Base-by-base conservation (phyloP, 2,888 invertebrate genomes). In the Hedychridium roseum region DNA sequence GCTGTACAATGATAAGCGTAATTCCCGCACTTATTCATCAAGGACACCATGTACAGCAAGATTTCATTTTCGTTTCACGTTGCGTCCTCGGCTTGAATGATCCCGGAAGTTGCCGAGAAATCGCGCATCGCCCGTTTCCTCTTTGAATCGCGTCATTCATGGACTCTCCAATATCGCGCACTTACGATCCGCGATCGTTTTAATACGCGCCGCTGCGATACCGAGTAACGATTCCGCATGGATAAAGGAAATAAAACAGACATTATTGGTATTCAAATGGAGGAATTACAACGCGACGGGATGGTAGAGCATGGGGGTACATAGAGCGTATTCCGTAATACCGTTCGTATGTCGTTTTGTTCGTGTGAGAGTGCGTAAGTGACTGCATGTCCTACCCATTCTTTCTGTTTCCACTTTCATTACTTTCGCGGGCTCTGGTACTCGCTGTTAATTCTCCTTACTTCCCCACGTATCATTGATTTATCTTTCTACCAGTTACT, bases 211-310 rank as follows among this genome's bases (percentile, higher is more conserved):
- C n/a, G n/a, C n/a, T n/a, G n/a, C n/a, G n/a, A n/a, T n/a, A n/a
- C n/a, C n/a, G n/a, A n/a, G 9, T 23, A 23, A 6, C 5, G 9
- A 6, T 9, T 23, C 23, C 23, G 23, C 23, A 9, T 23, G 23
- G 23, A 23, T 23, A 20, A 12, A 23, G 4, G 23, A 31, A 31
- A 20, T 15, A 49, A 51, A 57, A 61, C 54, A 62, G 45, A 50
- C 60, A 74, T 76, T 78, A 78, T 78, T 78, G 78, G 78, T 78
- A 78, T 78, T 78, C 78, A 78, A 78, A 78, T 78, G 78, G 76
- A 76, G 71, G 67, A n/a, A 71, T 68, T 62, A 58, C 69, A n/a
- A n/a, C 66, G 62, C 54, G 54, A 41, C 57, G 57, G 60, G 53
- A 58, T 17, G 59, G 60, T 68, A 64, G 62, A 63, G 62, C 63